Evolutionary conservation across 2,797 vertebrate genomes (phyloP).

Genomic region (Nothura maculosa): DNA sequence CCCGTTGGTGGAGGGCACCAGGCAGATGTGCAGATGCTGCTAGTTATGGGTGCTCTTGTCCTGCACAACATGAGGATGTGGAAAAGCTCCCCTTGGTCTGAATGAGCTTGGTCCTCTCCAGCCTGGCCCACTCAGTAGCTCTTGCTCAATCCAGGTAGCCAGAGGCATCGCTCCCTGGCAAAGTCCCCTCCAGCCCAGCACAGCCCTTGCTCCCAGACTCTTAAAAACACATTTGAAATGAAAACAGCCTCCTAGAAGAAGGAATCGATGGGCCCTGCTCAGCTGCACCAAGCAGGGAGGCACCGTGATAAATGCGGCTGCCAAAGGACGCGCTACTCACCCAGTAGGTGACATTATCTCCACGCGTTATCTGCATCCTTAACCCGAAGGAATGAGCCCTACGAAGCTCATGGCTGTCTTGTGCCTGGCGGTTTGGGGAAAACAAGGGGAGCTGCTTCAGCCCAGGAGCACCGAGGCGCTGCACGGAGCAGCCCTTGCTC

Average conservation of each 20-base stretch:
- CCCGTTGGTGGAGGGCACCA: too few species aligned
- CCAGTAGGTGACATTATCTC: background rate
- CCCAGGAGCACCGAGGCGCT: background rate
- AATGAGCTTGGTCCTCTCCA: background rate
- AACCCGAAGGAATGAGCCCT: background rate
- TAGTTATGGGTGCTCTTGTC: background rate
- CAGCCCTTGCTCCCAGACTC: background rate
- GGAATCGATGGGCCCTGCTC: background rate
- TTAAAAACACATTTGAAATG: accelerated
- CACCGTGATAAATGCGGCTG: background rate
- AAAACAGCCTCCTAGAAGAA: background rate
- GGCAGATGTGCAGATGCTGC: background rate
- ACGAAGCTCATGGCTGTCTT: background rate
- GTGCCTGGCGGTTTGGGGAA: background rate
- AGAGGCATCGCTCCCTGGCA: too few species aligned
- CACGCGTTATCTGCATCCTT: accelerated
- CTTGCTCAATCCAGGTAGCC: too few species aligned
- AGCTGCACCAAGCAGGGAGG: background rate
- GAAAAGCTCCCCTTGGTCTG: background rate
- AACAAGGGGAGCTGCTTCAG: background rate
- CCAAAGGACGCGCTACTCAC: background rate
- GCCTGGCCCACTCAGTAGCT: background rate
- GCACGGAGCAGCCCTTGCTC: too few species aligned
- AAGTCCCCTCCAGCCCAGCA: background rate
- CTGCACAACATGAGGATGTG: background rate